Base-by-base conservation (phyloP, 1,140 invertebrate species). In the Bilobella aurantiaca region DNA sequence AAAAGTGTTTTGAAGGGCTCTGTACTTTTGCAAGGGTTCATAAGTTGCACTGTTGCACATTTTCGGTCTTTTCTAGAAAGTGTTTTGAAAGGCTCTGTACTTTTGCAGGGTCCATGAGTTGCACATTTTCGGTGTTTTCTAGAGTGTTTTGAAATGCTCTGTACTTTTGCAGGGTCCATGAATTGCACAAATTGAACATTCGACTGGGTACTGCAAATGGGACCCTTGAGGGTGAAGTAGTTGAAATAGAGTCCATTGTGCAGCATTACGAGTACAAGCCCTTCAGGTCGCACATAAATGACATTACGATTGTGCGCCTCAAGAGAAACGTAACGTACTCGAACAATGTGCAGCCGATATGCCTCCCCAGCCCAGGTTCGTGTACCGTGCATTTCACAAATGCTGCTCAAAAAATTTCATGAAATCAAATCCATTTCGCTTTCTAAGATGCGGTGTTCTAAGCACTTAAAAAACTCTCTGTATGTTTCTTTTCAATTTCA, bases 241-340 rank as follows among this genome's bases (percentile, higher is more conserved):
- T 58, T 18, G 46, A 58, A 14, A 60, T 71, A 27, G 67, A 68
- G 12, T 56, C 31, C 21, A 23, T 71, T 34, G 63, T 69, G n/a
- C 30, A 64, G 1, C 65, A 71, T 28, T 67, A 64, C 29, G 37
- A 64, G 31, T 71, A 71, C 67, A 71, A 71, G 42, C 31, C 64
- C 3, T 67, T 66, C 42, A 27, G 65, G 21, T 63, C 64, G 1
- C 64, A 71, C 34, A 31, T 66, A 14, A 71, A 71, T 63, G 70
- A 71, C 30, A 71, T 71, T 56, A 66, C 67, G 1, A 49, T 71
- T 1, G n/a, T 71, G 1, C 65, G 65, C 49, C 3, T 69, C 1
- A 60, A 61, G 5, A 47, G 28, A n/a, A 62, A 46, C 14, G 65
- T 71, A 16, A 29, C 62, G 3, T 71, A 37, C 25, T 37, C 62